phyloP scores from a whole-genome alignment of 37 sponge, comb jelly and placozoan species.

The Geodia barretti region DNA sequence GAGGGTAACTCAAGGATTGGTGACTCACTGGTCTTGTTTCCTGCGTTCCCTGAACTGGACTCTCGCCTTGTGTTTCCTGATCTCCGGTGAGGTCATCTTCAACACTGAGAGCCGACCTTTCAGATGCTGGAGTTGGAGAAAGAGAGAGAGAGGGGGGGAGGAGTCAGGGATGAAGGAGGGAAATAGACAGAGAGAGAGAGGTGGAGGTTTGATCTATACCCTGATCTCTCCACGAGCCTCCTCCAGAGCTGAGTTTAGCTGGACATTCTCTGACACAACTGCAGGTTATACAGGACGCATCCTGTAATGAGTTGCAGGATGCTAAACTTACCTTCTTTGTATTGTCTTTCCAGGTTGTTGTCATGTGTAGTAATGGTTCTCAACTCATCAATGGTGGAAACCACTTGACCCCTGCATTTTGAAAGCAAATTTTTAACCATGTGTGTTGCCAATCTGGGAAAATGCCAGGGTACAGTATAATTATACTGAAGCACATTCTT shows the following conservation, averaged over 20 bases:
- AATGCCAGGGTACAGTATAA: neutral
- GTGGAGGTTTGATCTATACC: slow-evolving; percentile 36
- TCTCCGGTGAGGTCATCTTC: slow-evolving; percentile 76
- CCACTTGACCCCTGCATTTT: slow-evolving; percentile 34
- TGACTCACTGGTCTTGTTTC: slow-evolving; percentile 37
- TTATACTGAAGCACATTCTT: neutral
- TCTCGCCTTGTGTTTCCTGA: slow-evolving; percentile 62
- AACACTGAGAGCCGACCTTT: slow-evolving; percentile 74
- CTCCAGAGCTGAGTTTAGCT: slow-evolving; percentile 54
- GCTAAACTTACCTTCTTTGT: slow-evolving; percentile 80
- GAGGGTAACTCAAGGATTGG: neutral
- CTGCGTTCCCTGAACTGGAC: slow-evolving; percentile 5
- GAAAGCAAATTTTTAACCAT: no score
- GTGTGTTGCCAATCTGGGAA: neutral
- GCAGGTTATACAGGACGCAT: neutral
- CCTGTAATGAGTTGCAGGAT: no score
- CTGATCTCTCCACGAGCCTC: slow-evolving; percentile 77
- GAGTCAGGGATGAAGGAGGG: no score
- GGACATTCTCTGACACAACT: slow-evolving; percentile 69
- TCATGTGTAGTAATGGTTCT: slow-evolving; percentile 84
- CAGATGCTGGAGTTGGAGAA: slow-evolving; percentile 39
- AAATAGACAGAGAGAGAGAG: neutral
- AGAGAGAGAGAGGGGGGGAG: neutral
- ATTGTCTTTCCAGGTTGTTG: slow-evolving; percentile 85
- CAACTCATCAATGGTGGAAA: slow-evolving; percentile 65